These are phyloP conservation scores for Mycalesis mineus DNA, from an alignment of 2,888 invertebrate genomes.

Conservation along the genomic window DNA sequence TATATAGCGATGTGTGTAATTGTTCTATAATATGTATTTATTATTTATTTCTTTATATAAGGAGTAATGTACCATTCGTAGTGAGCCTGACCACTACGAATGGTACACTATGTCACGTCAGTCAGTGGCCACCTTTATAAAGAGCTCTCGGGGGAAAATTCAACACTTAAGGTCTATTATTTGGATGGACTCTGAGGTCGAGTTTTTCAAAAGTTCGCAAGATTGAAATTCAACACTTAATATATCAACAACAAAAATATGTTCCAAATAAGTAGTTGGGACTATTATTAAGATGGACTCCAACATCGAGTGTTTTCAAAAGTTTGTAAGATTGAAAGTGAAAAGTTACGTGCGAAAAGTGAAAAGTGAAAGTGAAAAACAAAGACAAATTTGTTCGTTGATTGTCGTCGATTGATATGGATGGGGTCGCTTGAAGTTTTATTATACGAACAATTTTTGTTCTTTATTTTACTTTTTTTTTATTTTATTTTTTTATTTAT, in stretches of 20 bases:
- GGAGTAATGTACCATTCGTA: no score
- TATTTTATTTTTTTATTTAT: no score
- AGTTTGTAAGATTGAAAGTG: constrained; percentile 5
- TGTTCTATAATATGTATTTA: no score
- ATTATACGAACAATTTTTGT: neutral
- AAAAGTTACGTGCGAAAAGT: constrained; percentile 11
- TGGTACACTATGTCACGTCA: no score
- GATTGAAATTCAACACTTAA: neutral
- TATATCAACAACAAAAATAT: neutral
- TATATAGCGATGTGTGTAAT: no score
- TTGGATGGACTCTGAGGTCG: neutral
- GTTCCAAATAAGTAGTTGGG: neutral
- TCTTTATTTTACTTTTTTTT: neutral
- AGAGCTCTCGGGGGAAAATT: no score
- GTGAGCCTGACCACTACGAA: no score
- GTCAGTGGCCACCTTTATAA: no score
- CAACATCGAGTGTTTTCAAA: neutral
- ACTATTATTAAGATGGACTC: neutral
- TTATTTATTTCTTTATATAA: no score
- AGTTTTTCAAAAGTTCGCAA: no score
- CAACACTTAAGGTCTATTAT: no score
- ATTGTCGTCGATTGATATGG: constrained; percentile 13
- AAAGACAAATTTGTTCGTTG: constrained; percentile 5
- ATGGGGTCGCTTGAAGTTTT: constrained; percentile 1
- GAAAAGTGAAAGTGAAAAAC: constrained; percentile 2